Conservation (phyloP, 2,797 vertebrate species). For the Pagetopsis macropterus region DNA sequence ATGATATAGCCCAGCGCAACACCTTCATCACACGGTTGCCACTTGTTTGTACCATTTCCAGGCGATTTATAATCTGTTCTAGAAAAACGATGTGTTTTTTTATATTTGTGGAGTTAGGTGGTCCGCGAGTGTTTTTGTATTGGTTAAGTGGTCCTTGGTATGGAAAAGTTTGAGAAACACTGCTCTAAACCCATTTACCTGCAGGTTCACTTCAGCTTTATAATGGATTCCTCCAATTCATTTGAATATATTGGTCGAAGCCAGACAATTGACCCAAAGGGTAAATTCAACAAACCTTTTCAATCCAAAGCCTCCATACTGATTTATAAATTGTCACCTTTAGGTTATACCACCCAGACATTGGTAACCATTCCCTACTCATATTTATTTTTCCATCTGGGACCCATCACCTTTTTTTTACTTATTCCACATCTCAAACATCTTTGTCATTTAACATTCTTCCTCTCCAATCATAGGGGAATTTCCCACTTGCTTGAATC, state of each 20-base stretch:
- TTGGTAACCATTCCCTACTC: conserved; percentile 17
- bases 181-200: conserved; percentile 44
- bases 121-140: no score
- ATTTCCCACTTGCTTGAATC: conserved; percentile 19
- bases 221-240: conserved; percentile 58
- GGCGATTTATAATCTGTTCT: no score
- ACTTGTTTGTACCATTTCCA: no score
- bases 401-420: no score
- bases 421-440: conserved; percentile 23
- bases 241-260: conserved; percentile 44
- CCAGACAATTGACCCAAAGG: conserved; percentile 34
- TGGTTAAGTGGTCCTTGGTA: no score
- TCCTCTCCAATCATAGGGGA: conserved; percentile 1
- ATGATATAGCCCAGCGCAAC: no score
- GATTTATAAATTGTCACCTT: conserved; percentile 18
- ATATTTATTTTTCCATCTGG: neutral
- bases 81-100: no score
- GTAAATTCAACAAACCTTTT: conserved; percentile 45
- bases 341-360: neutral
- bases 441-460: conserved; percentile 26
- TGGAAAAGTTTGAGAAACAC: no score
- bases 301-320: conserved; percentile 33
- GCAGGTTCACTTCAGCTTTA: conserved; percentile 16
- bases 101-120: no score
- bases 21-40: no score